Evolutionary conservation across 2,888 invertebrate species (phyloP), one percentile per base, ranked within the genome.

Genomic region (Oscheius myriophilus): DNA sequence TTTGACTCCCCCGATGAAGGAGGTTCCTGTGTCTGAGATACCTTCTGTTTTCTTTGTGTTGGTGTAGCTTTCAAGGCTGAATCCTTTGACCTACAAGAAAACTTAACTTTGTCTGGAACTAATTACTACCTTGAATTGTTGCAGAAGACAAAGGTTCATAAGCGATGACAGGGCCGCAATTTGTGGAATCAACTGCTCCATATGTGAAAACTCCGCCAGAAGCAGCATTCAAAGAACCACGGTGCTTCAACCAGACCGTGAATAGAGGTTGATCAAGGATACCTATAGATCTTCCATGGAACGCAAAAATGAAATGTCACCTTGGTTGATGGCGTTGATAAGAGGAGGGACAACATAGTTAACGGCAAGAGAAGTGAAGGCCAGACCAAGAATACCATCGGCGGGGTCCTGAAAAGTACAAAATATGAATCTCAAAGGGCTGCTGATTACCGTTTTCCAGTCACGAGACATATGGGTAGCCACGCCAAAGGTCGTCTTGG

Each of bases 341-440:
- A 97, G 95, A 59, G 95, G 93, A 0, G 96, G 95, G 53, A 90
- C 89, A 58, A 96, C 95, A 68, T 92, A 91, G 89, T 95, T 95
- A 70, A 96, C 95, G 0, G 96, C 90, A 86, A 98, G 96, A 26
- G 91, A 91, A 80, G 90, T 90, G 70, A 75, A 68, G 33, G 70
- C 63, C 54, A 78, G 64, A 41, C 71, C 74, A 45, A 77, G 71
- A 57, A 77, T 77, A 25, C 74, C 74, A 53, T 74, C 74, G 46
- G 71, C 55, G 43, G 70, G 57, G 55, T 69, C 69, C 43, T 69
- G 51, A 55, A 69, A 43, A 6, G 21, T 23, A n/a, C 33, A 18
- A 49, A 25, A 18, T 46, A 4, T 46, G 9, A 21, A 11, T 21
- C 2, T 4, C 14, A n/a, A 9, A 2, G 9, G 21, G n/a, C 14